A percentile compares a stretch with the other conserved stretches of the same genome.
Evolutionary conservation across 2,113 vertebrate genomes (phyloP).

Genomic region (Felis chaus): DNA sequence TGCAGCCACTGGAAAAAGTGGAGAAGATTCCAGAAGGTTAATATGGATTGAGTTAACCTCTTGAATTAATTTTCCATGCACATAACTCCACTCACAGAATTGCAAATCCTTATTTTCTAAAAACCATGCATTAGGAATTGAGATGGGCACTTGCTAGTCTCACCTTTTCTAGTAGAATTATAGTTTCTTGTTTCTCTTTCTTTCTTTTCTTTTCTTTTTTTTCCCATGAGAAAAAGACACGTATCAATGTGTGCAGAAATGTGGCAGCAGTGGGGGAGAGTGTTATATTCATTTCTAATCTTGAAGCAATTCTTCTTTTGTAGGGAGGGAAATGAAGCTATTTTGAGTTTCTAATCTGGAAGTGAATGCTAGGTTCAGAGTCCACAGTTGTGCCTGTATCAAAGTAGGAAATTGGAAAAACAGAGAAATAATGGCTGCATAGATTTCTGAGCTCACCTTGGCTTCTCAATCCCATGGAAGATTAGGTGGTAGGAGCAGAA

Average conservation of each 20-base stretch:
- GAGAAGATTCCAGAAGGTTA: constrained; percentile 21
- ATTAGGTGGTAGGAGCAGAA: constrained; percentile 22
- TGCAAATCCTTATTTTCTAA: constrained; percentile 58
- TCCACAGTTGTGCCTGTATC: background rate
- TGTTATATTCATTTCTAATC: constrained; percentile 55
- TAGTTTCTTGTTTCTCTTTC: background rate
- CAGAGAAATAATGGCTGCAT: constrained; percentile 47
- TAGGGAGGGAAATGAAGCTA: constrained; percentile 34
- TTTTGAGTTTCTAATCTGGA: background rate
- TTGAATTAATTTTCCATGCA: background rate
- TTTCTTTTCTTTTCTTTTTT: background rate
- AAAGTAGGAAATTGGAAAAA: constrained; percentile 62
- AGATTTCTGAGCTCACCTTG: constrained; percentile 61
- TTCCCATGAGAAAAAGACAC: background rate
- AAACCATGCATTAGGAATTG: background rate
- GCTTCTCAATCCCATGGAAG: constrained; percentile 22
- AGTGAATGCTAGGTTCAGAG: background rate
- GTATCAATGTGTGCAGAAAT: background rate
- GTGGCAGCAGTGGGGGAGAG: background rate
- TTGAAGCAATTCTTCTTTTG: constrained; percentile 40
- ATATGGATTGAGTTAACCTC: background rate
- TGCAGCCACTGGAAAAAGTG: background rate
- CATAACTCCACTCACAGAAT: background rate
- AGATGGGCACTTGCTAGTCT: background rate
- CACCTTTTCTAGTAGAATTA: constrained; percentile 14